Base-by-base conservation (phyloP, 2,888 invertebrate species). In the Rugalucina vietnamica region DNA sequence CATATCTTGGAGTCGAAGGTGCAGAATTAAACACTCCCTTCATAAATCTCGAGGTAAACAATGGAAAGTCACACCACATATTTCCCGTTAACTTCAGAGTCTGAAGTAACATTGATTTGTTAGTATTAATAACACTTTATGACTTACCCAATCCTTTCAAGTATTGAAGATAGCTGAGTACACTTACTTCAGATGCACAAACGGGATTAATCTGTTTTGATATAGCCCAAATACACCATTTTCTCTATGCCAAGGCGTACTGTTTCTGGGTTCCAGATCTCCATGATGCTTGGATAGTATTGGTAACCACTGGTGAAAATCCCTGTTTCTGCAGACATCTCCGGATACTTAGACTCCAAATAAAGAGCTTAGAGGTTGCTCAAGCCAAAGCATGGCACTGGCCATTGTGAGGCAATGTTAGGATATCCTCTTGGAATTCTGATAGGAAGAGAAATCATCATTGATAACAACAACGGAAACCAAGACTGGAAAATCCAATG, bases 401-500 rank as follows among this genome's bases (percentile, higher is more conserved):
- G 4, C 50, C 50, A 50, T 24, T 50, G 8, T 50, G 50, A 21
- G 50, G 50, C 18, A 50, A 24, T 10, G 21, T 21, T 21, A 50
- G 21, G 3, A 76, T 18, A 60, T 81, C 76, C 72, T 75, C 60
- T 34, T 29, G 81, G 79, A 27, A 81, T 39, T 36, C 81, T 76
- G 50, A 71, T 37, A 57, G 81, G 76, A 73, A 76, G 18, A 77
- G 76, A 76, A 39, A 77, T 73, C 34, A 81, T 69, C 1, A 72
- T 34, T 21, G 72, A 29, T 18, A 86, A n/a, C 29, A 82, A 54
- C n/a, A 54, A 14, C 73, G 85, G 85, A 76, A 70, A 82, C 80
- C 82, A 81, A 32, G 75, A 36, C 34, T 81, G 81, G 24, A 79
- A 79, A 72, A 27, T 43, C 81, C 86, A 83, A 21, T 73, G 71